Base-by-base conservation (phyloP, 2,797 vertebrate species). In the Sebastes taczanowskii region DNA sequence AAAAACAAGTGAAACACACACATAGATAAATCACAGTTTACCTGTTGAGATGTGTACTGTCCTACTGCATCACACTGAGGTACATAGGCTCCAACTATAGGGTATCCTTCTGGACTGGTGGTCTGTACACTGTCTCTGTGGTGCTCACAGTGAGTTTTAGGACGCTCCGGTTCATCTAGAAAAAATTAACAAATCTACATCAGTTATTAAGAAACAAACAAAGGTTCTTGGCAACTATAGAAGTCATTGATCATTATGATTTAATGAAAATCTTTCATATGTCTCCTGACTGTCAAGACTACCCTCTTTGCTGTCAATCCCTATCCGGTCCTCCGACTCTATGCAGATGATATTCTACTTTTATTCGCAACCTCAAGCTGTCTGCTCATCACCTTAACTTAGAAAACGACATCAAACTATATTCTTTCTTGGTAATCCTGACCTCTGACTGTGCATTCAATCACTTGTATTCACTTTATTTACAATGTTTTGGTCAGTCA, bases 51-150 rank as follows among this genome's bases (percentile, higher is more conserved):
- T 53, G 9, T 14, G 87, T 97, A 98, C 46, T 92, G 87, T 3
- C 97, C 95, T 3, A 88, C 34, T 5, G 84, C 90, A 4, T 96
- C 95, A 74, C 95, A 96, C 62, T 92, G 91, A 5, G 95, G 94
- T 1, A 91, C 78, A 64, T 84, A 95, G 5, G 14, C 88, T 74
- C 93, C 93, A 0, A 18, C 0, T 0, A 85, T 1, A 5, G 84
- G 84, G 5, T 78, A 13, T 1, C 89, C 90, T 3, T 87, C 90
- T 16, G 80, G 61, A 69, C 78, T 58, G 25, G 76, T 77, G 32
- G 79, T 82, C 63, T 86, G 90, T 0, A 89, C 62, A 1, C 88
- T 58, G 80, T 94, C 93, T 86, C 93, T 93, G 74, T 94, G 93
- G 13, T 90, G 91, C 80, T 96, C 92, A 83, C 95, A 96, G 5